These are phyloP conservation scores for Nephrotoma appendiculata DNA, from an alignment of 2,888 invertebrate genomes.

Conservation along the genomic window DNA sequence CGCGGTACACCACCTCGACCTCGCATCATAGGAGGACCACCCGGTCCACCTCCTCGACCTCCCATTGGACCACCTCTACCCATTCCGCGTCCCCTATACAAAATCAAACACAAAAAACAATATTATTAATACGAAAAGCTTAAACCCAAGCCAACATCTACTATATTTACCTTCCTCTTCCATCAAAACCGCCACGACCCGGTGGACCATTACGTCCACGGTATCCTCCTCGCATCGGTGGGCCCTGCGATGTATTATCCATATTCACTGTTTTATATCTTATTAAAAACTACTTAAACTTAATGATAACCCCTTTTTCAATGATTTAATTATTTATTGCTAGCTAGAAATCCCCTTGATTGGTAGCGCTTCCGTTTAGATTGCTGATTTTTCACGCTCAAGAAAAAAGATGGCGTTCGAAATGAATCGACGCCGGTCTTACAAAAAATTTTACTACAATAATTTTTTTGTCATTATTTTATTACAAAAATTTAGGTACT, in stretches of 20 bases:
- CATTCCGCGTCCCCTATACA: constrained; percentile 21
- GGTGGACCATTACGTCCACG: constrained; percentile 26
- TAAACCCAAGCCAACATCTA: neutral
- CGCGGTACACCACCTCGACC: constrained; percentile 20
- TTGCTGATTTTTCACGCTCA: neutral
- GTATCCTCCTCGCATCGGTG: constrained; percentile 25
- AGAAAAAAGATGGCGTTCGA: neutral
- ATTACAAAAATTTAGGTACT: neutral
- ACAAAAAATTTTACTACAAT: neutral
- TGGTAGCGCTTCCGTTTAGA: neutral
- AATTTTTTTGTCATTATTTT: neutral
- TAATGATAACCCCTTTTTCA: neutral
- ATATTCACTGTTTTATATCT: neutral
- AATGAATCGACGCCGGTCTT: neutral
- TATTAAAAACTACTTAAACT: neutral
- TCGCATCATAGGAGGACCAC: constrained; percentile 25
- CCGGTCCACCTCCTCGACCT: constrained; percentile 23
- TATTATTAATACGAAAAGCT: neutral
- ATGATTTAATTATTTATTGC: neutral
- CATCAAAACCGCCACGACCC: constrained; percentile 29
- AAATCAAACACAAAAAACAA: neutral
- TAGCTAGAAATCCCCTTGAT: neutral
- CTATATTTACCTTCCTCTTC: constrained; percentile 19
- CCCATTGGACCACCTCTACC: constrained; percentile 31
- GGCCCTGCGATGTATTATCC: constrained; percentile 11